Conservation (phyloP, 2,113 vertebrate species). For the Atrichornis clamosus region DNA sequence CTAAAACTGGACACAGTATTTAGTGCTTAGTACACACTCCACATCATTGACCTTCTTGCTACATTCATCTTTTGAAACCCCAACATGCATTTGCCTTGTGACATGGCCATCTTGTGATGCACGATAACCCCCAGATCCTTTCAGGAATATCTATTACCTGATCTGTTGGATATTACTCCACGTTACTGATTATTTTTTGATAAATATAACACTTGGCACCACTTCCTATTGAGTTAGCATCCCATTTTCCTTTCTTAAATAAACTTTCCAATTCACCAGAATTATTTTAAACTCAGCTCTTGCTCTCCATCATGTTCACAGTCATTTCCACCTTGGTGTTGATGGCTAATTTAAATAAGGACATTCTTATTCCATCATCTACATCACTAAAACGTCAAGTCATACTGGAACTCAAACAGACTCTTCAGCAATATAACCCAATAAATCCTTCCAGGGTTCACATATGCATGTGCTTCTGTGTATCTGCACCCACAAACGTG, state of each 20-base stretch:
- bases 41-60: neutral
- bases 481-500: accelerated
- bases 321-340: neutral
- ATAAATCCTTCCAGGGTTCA: neutral
- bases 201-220: neutral
- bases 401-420: neutral
- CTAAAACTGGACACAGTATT: neutral
- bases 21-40: neutral
- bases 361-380: neutral
- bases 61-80: neutral
- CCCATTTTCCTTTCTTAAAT: neutral
- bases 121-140: neutral
- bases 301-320: neutral
- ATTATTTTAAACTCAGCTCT: neutral
- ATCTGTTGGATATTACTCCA: neutral
- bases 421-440: neutral
- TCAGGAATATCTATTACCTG: neutral
- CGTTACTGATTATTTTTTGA: neutral
- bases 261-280: neutral
- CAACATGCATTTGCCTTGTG: neutral
- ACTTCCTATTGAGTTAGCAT: neutral
- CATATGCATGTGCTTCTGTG: neutral
- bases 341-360: neutral
- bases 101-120: neutral
- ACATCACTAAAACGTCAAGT: neutral